Base-by-base conservation (phyloP, 2,797 vertebrate genomes). In the Labeo calbasu region DNA sequence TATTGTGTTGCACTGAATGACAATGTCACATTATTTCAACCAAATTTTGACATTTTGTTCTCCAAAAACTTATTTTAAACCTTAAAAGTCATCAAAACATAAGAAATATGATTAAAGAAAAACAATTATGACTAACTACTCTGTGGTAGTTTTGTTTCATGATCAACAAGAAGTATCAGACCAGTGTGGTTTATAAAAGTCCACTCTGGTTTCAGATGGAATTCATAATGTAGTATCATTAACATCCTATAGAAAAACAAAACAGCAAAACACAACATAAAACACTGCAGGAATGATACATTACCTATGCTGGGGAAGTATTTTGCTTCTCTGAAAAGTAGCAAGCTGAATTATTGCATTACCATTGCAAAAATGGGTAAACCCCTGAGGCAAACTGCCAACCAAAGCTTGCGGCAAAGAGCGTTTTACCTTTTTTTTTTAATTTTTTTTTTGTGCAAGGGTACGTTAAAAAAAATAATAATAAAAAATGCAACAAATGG, bases 181-280 rank as follows among this genome's bases (percentile, higher is more conserved):
- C 14, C 66, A 57, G 51, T 81, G 79, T 70, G 79, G 79, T 70
- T 57, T 21, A 50, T 59, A 63, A 61, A 63, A 61, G 23, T 63
- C 28, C 8, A 53, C 40, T 76, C 55, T 9, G 50, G 13, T 55
- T 28, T 50, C 48, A 69, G 75, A 88, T 6, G 15, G 86, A 36
- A 79, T 75, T 90, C 86, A 88, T 23, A 66, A 59, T 65, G 82
- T 36, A 19, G 69, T 12, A 19, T 69, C 25, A 21, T 21, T 55
- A 66, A 51, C 63, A 66, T 15, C 11, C 40, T 32, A 32, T 1
- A 66, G 61, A 32, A 53, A 53, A 2, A 55, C 11, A 55, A 32
- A 71, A 28, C 14, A 21, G 75, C 40, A 77, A 63, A 63, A 25
- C 11, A 76, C 59, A 61, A 32, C 7, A 50, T 28, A 13, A 28